A percentile compares a stretch with the other conserved stretches of the same genome.
Conservation (phyloP, 1,140 invertebrate species). For the Drosophila tani region DNA sequence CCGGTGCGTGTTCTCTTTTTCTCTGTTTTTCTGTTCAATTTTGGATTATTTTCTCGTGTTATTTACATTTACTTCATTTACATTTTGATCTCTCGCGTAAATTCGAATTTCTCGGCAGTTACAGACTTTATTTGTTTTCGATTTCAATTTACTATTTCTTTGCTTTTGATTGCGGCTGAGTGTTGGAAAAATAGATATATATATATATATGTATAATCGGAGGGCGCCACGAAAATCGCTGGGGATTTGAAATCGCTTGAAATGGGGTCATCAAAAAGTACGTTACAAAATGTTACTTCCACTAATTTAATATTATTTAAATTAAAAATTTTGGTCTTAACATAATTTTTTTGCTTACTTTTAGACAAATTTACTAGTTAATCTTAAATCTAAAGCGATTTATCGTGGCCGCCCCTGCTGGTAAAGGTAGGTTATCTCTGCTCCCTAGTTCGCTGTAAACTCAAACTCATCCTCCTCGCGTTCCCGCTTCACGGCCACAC, state of each 20-base stretch:
- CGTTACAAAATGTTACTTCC: background rate
- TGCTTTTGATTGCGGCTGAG: constrained; percentile 1
- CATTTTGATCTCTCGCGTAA: constrained; percentile 3
- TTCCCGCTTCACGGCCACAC: constrained; percentile 86
- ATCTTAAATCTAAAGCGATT: background rate
- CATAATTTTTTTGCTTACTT: background rate
- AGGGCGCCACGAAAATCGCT: background rate
- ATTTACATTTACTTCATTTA: constrained; percentile 3
- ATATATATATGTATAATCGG: background rate
- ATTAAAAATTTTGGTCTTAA: background rate
- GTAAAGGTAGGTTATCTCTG: constrained; percentile 1
- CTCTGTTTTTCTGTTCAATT: constrained; percentile 4
- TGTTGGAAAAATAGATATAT: constrained; percentile 6
- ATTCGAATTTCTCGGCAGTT: constrained; percentile 1
- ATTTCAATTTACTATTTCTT: background rate
- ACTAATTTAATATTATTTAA: too few relatives aligned
- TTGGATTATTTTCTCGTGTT: background rate
- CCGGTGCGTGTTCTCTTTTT: background rate
- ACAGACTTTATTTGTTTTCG: background rate
- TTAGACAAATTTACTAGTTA: background rate
- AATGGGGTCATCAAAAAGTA: background rate
- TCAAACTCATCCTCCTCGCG: constrained; percentile 91
- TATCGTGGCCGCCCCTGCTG: background rate
- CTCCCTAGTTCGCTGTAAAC: constrained; percentile 59
- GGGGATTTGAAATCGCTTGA: background rate